phyloP scores from a whole-genome alignment of 2,797 vertebrate genomes.

The Rousettus madagascariensis region DNA sequence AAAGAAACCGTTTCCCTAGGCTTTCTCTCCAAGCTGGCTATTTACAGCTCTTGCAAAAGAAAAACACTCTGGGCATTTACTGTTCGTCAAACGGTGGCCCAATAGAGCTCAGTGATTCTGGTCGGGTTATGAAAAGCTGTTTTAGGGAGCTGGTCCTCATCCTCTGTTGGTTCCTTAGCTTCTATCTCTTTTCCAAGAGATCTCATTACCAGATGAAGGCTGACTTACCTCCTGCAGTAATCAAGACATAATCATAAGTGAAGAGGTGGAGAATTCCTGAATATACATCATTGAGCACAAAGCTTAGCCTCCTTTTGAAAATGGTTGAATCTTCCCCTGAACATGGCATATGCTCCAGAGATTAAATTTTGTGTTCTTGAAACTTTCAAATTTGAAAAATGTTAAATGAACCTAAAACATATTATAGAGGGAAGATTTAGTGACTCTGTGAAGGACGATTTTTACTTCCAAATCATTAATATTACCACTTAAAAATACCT shows the following conservation, averaged over 20 bases:
- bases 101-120: background rate
- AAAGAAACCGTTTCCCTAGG: background rate
- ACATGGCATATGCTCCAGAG: background rate
- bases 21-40: background rate
- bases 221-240: background rate
- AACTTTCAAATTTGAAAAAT: slow-evolving; percentile 9
- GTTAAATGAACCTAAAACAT: background rate
- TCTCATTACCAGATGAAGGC: background rate
- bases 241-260: background rate
- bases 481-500: background rate
- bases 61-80: background rate
- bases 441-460: background rate
- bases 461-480: slow-evolving; percentile 6
- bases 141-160: background rate
- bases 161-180: background rate
- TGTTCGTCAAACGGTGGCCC: background rate
- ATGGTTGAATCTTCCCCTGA: background rate
- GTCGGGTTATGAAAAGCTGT: background rate
- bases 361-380: background rate
- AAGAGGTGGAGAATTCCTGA: slow-evolving; percentile 12
- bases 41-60: background rate
- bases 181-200: background rate
- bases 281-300: background rate
- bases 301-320: slow-evolving; percentile 43
- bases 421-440: background rate